A percentile compares a stretch with the other conserved stretches of the same genome.
Conservation (phyloP, 2,113 vertebrate species). For the Garra rufa region DNA sequence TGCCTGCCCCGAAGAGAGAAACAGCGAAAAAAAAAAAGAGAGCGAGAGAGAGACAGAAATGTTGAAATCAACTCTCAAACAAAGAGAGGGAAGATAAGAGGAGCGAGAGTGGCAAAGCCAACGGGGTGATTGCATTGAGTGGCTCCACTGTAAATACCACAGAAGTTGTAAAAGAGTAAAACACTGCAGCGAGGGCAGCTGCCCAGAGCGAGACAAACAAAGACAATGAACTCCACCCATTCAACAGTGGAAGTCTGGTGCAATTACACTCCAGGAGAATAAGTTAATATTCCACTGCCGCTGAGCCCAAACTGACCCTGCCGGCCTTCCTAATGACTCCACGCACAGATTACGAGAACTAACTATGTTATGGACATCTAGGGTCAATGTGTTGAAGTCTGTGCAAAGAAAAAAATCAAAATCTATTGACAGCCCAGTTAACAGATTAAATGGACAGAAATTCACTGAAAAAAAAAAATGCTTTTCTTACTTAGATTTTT, state of each 20-base stretch:
- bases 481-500: too few relatives aligned
- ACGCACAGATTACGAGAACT: neutral
- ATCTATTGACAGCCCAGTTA: neutral
- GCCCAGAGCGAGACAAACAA: conserved; percentile 53
- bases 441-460: too few relatives aligned
- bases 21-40: neutral
- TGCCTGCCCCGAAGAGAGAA: conserved; percentile 37
- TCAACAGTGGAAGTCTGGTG: conserved; percentile 27
- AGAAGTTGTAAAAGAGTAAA: conserved; percentile 57
- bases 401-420: conserved; percentile 19
- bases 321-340: neutral
- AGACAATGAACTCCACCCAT: conserved; percentile 39
- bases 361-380: neutral
- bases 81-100: conserved; percentile 49
- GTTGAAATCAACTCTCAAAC: conserved; percentile 4
- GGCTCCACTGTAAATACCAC: conserved; percentile 68
- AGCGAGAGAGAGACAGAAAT: conserved; percentile 13
- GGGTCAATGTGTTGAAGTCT: neutral
- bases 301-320: conserved; percentile 22
- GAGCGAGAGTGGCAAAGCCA: conserved; percentile 47
- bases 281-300: conserved; percentile 52
- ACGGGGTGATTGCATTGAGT: conserved; percentile 52
- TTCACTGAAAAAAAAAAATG: too few relatives aligned
- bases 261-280: conserved; percentile 40
- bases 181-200: conserved; percentile 36